Conservation (phyloP, 2,888 invertebrate genomes). For the Cotesia congregata region DNA sequence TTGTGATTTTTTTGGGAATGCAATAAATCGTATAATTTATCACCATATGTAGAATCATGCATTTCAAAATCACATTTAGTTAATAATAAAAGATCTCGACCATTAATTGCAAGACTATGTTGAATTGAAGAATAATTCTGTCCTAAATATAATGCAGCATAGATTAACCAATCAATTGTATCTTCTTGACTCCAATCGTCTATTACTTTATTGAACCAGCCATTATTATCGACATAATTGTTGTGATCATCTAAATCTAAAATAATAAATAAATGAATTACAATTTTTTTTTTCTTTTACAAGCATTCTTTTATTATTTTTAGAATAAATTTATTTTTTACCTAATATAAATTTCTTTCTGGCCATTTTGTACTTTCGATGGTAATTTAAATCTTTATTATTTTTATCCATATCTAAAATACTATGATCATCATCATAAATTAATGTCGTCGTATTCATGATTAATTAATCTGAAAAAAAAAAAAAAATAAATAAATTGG, state of each 20-base stretch:
- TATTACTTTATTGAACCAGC: constrained; percentile 74
- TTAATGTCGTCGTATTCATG: constrained; percentile 39
- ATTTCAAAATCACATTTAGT: constrained; percentile 59
- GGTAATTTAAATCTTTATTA: constrained; percentile 23
- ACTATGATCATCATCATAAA: constrained; percentile 57
- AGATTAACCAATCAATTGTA: constrained; percentile 73
- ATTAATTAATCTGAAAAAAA: not conserved
- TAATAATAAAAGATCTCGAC: constrained; percentile 59
- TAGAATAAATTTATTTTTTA: not conserved
- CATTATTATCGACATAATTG: constrained; percentile 60
- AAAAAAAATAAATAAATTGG: not conserved
- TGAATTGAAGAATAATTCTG: constrained; percentile 62
- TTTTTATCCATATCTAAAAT: constrained; percentile 64
- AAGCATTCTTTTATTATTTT: too few relatives aligned
- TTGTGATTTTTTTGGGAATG: constrained; percentile 58
- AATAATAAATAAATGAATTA: constrained; percentile 2
- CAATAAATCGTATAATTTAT: constrained; percentile 61
- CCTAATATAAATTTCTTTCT: constrained; percentile 30
- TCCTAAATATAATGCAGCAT: constrained; percentile 60
- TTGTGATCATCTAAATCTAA: constrained; percentile 60
- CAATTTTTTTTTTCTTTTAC: not conserved
- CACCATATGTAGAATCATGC: constrained; percentile 62
- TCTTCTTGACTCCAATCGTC: constrained; percentile 74
- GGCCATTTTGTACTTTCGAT: constrained; percentile 16
- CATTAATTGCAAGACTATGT: constrained; percentile 61